Evolutionary conservation across 2,113 vertebrate genomes (phyloP).

Genomic region (Chionodraco myersi): DNA sequence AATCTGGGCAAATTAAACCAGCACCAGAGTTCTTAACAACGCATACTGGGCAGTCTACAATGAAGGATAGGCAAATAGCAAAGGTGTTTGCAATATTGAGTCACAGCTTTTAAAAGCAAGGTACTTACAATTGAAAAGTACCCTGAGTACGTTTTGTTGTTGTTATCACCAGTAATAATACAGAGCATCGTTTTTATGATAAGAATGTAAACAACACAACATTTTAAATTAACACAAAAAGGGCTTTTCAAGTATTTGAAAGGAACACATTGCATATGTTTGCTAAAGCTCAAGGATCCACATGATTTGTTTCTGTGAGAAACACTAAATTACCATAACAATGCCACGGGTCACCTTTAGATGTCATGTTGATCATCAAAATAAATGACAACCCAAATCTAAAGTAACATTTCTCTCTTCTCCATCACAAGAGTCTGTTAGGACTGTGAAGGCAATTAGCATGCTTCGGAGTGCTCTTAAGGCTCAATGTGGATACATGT

Average conservation of each 20-base stretch:
- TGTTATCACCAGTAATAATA: background rate
- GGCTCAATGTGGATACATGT: conserved; percentile 10
- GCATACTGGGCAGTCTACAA: background rate
- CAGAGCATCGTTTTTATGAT: background rate
- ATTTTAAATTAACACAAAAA: background rate
- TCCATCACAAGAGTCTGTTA: conserved; percentile 38
- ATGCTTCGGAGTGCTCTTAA: conserved; percentile 5
- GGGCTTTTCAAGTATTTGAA: conserved; percentile 12
- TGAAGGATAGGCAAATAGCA: background rate
- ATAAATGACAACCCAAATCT: conserved; percentile 27
- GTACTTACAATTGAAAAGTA: background rate
- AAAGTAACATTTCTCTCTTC: conserved; percentile 29
- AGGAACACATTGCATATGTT: background rate
- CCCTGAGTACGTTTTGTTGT: background rate
- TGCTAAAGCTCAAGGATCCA: background rate
- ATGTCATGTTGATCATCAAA: conserved; percentile 23
- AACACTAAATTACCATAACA: background rate
- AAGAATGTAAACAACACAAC: conserved; percentile 5
- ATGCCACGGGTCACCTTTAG: background rate
- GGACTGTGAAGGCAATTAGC: conserved; percentile 21
- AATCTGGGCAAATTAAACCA: background rate
- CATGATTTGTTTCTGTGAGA: background rate
- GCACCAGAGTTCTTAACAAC: background rate
- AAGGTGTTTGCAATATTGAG: background rate
- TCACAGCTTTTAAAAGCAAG: background rate